phyloP scores from a whole-genome alignment of 2,113 vertebrate species.

The Cercocebus atys region DNA sequence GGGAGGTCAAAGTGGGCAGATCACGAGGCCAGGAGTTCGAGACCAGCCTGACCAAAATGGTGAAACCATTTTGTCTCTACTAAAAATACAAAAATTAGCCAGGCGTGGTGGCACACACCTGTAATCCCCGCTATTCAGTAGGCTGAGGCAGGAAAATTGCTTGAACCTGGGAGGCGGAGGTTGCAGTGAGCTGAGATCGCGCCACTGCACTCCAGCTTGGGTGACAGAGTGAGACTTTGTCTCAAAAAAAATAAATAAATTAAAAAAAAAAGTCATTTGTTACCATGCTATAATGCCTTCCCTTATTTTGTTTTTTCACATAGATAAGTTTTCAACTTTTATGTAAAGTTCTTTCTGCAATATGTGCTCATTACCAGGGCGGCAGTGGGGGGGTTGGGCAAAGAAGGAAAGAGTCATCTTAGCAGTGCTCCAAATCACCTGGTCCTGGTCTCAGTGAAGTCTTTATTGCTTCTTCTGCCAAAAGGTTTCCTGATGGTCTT shows the following conservation, averaged over 20 bases:
- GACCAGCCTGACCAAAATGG: too few relatives aligned
- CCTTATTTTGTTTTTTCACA: neutral
- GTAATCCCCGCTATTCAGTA: too few relatives aligned
- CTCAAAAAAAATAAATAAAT: too few relatives aligned
- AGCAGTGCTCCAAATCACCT: accelerated
- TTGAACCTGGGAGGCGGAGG: too few relatives aligned
- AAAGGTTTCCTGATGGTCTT: neutral
- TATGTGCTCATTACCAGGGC: accelerated
- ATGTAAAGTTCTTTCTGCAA: neutral
- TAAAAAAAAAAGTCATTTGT: neutral
- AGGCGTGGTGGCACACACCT: too few relatives aligned
- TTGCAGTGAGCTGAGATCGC: accelerated
- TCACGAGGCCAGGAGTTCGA: too few relatives aligned
- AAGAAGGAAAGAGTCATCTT: accelerated
- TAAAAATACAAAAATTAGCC: too few relatives aligned
- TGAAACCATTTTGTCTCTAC: too few relatives aligned
- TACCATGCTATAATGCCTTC: neutral
- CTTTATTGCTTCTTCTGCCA: neutral
- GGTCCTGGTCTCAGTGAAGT: neutral
- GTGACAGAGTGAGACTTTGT: too few relatives aligned
- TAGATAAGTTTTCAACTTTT: neutral
- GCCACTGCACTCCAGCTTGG: too few relatives aligned
- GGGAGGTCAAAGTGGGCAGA: too few relatives aligned
- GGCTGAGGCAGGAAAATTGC: too few relatives aligned
- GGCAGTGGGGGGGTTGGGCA: neutral